Base-by-base conservation (phyloP, 2,797 vertebrate species). In the Diglossa cyanea region DNA sequence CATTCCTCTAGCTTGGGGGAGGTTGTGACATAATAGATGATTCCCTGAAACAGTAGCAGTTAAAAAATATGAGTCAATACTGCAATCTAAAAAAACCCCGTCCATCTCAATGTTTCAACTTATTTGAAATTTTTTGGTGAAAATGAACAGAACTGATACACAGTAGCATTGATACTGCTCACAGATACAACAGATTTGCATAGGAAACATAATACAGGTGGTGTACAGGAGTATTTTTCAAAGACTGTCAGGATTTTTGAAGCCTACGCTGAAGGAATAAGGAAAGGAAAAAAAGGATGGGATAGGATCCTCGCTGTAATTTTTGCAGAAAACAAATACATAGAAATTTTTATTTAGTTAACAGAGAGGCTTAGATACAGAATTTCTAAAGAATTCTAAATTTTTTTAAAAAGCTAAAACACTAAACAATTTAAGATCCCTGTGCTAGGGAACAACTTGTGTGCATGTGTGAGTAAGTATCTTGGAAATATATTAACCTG, bases 1-100 rank as follows among this genome's bases (percentile, higher is more conserved):
- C 99, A 99, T 51, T 99, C 99, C 85, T 99, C 99, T 82, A 99
- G 98, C 95, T 99, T 99, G 40, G 98, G 96, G 24, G 99, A 99
- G 3, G 98, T 98, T 16, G 98, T 98, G 81, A 99, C 99, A 54
- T 99, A 99, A 97, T 99, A 99, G 97, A 99, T 99, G 94, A 99
- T 99, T 44, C 99, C 99, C 99, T 99, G 97, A 87, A 86, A 93
- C 13, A 58, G 60, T 0, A 75, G 79, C 70, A 70, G 60, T 71
- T 25, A 42, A 93, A 93, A 83, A 91, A 85, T 25, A 45, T 3
- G 7, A 83, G 58, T 61, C 60, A 55, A 14, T 19, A 45, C 3
- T 21, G 26, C 33, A 86, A 58, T 10, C 50, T 44, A 4, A 68
- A 55, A n/a, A 51, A 67, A 60, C 0, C 9, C 3, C 24, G 5